phyloP scores from a whole-genome alignment of 2,888 invertebrate genomes.

The Polylopha cassiicola region DNA sequence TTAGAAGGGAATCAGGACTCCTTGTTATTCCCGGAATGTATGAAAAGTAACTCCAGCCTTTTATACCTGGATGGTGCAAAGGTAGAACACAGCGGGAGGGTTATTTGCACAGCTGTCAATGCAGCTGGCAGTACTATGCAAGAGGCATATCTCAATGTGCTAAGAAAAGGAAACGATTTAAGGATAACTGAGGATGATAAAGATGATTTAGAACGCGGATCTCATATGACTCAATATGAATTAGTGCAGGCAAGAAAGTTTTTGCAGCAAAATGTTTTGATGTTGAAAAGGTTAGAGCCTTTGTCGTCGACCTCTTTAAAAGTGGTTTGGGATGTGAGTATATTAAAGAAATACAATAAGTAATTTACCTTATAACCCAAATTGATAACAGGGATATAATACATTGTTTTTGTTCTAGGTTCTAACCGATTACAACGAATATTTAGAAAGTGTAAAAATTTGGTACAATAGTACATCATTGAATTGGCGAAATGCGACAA shows the following conservation, averaged over 20 bases:
- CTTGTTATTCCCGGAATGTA: slow-evolving; percentile 69
- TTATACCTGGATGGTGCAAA: slow-evolving; percentile 67
- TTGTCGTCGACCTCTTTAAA: slow-evolving; percentile 86
- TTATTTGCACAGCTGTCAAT: slow-evolving; percentile 72
- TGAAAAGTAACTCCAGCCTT: slow-evolving; percentile 68
- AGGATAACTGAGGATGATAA: slow-evolving; percentile 48
- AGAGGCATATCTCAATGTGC: slow-evolving; percentile 68
- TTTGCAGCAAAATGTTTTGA: slow-evolving; percentile 88
- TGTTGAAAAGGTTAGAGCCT: slow-evolving; percentile 80
- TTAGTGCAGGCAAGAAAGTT: slow-evolving; percentile 86
- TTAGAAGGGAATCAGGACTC: slow-evolving; percentile 91
- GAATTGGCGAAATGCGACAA: slow-evolving; percentile 64
- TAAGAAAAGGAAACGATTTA: slow-evolving; percentile 64
- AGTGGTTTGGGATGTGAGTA: slow-evolving; percentile 88
- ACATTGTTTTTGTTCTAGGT: slow-evolving; percentile 47
- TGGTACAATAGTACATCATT: slow-evolving; percentile 70
- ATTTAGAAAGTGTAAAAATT: slow-evolving; percentile 84
- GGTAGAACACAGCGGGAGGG: slow-evolving; percentile 66
- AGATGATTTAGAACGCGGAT: slow-evolving; percentile 55
- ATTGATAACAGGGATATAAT: too few species aligned
- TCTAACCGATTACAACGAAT: slow-evolving; percentile 72
- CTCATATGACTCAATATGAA: slow-evolving; percentile 83
- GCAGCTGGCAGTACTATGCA: slow-evolving; percentile 72
- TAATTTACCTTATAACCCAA: slow-evolving; percentile 1
- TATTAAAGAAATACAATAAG: background rate